Conservation (phyloP, 1,140 invertebrate genomes). For the Cataglyphis hispanica region DNA sequence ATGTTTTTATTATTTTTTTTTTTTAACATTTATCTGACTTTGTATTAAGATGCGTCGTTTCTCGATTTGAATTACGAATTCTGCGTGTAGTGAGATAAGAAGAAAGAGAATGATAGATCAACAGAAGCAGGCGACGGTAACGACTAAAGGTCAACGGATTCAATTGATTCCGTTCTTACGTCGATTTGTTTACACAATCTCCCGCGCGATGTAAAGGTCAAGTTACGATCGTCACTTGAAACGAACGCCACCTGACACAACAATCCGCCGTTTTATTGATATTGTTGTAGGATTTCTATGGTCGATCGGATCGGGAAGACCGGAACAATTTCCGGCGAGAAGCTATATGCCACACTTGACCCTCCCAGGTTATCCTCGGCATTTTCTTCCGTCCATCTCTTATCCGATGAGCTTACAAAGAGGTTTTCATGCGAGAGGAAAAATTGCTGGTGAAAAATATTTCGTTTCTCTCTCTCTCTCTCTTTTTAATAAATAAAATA, state of each 20-base stretch:
- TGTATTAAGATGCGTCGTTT: neutral
- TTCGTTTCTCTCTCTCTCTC: neutral
- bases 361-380: constrained; percentile 1
- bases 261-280: constrained; percentile 55
- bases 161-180: constrained; percentile 42
- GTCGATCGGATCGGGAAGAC: constrained; percentile 42
- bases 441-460: constrained; percentile 6
- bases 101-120: neutral
- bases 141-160: constrained; percentile 31
- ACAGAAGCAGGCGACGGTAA: constrained; percentile 13
- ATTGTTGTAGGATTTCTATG: constrained; percentile 41
- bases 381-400: neutral
- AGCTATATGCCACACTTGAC: constrained; percentile 52
- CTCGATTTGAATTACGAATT: neutral
- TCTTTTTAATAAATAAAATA: neutral
- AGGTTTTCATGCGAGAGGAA: neutral
- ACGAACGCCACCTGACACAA: constrained; percentile 53
- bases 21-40: neutral
- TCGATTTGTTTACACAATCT: constrained; percentile 56
- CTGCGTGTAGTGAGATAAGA: neutral
- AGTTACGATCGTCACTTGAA: constrained; percentile 39
- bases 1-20: neutral
- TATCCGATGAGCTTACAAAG: constrained; percentile 28
- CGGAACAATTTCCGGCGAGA: constrained; percentile 55
- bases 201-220: constrained; percentile 32